phyloP scores from a whole-genome alignment of 2,113 vertebrate genomes.

The Scolopax mira region DNA sequence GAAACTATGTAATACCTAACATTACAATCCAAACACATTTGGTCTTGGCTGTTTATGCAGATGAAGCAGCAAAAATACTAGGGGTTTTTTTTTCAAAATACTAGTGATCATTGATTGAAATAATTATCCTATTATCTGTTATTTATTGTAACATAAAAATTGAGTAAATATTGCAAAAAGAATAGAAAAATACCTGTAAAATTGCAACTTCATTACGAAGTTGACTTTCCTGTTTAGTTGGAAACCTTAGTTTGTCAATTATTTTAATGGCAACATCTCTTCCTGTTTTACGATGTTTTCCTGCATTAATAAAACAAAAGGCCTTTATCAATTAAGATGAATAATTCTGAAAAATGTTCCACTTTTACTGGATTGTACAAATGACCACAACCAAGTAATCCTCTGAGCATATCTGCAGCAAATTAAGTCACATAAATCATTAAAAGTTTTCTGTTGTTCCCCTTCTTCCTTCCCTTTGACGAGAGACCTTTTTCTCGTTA shows the following conservation, averaged over 20 bases:
- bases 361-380: neutral
- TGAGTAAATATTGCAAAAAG: neutral
- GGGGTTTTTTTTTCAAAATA: neutral
- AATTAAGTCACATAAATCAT: neutral
- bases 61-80: neutral
- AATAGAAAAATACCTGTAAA: conserved; percentile 84
- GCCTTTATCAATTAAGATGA: neutral
- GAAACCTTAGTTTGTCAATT: conserved; percentile 96
- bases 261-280: conserved; percentile 98
- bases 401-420: neutral
- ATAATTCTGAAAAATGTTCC: neutral
- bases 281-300: conserved; percentile 96
- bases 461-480: neutral
- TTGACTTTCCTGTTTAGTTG: conserved; percentile 97
- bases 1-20: neutral
- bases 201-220: conserved; percentile 98
- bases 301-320: conserved; percentile 73
- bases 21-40: neutral
- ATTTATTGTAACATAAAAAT: conserved; percentile 4
- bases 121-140: neutral
- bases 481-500: neutral
- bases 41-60: neutral
- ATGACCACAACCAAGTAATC: neutral
- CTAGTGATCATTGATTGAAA: neutral
- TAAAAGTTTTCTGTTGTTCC: neutral